Evolutionary conservation across 2,888 invertebrate genomes (phyloP).

Genomic region (Acronicta aceris): DNA sequence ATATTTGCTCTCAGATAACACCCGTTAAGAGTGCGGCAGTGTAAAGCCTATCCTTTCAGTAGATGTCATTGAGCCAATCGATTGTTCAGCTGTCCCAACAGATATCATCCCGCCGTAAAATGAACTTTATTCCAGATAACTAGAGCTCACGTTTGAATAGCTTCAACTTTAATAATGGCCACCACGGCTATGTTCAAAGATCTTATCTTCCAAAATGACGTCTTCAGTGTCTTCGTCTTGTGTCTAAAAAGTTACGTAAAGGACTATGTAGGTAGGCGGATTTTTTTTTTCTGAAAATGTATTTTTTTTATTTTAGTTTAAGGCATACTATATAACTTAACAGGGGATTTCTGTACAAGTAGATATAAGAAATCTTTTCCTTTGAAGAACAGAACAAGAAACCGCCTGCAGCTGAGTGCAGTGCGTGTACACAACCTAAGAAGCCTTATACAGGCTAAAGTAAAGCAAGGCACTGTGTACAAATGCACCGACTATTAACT

Average conservation of each 20-base stretch:
- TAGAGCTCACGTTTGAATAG: not conserved
- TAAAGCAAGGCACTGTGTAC: conserved; percentile 4
- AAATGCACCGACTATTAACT: conserved; percentile 18
- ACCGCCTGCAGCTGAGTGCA: not conserved
- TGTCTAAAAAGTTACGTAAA: conserved; percentile 1
- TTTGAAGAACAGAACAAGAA: too few species aligned
- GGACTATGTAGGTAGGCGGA: too few species aligned
- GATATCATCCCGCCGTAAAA: conserved; percentile 4
- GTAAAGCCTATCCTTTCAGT: conserved; percentile 30
- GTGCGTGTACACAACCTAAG: not conserved
- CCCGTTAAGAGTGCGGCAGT: not conserved
- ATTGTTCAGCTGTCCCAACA: conserved; percentile 13
- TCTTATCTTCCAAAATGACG: conserved; percentile 1
- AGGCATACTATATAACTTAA: too few species aligned
- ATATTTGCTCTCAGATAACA: too few species aligned
- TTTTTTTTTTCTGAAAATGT: too few species aligned
- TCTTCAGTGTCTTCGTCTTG: conserved; percentile 5
- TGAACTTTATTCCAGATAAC: not conserved
- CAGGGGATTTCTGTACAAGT: not conserved
- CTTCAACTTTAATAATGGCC: not conserved
- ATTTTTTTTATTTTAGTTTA: too few species aligned
- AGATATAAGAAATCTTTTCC: not conserved
- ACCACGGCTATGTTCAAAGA: not conserved
- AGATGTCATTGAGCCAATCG: conserved; percentile 26
- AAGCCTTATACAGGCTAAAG: conserved; percentile 8